phyloP scores from a whole-genome alignment of 1,140 invertebrate genomes.

The Melipona quadrifasciata region DNA sequence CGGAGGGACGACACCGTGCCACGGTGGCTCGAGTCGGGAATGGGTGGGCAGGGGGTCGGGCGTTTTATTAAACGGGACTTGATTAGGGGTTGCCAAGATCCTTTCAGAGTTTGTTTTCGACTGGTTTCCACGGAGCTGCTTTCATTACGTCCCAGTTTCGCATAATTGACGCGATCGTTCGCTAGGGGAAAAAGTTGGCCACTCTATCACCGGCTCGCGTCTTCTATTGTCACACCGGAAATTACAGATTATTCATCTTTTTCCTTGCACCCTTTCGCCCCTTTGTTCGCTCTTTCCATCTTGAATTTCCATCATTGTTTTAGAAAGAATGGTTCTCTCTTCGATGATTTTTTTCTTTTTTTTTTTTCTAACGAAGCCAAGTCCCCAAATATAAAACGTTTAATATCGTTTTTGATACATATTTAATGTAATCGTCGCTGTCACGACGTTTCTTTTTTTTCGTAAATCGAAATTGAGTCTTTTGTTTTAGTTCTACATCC shows the following conservation, averaged over 20 bases:
- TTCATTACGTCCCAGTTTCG: slow-evolving; percentile 64
- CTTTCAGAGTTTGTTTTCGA: slow-evolving; percentile 75
- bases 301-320: background rate
- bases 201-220: slow-evolving; percentile 10
- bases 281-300: background rate
- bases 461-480: too few relatives aligned
- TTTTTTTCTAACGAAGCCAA: background rate
- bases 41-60: slow-evolving; percentile 56
- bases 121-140: slow-evolving; percentile 63
- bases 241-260: slow-evolving; percentile 26
- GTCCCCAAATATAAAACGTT: too few relatives aligned
- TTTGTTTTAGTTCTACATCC: too few relatives aligned
- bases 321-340: background rate
- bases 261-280: background rate
- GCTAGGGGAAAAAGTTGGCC: slow-evolving; percentile 42
- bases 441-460: too few relatives aligned
- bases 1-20: slow-evolving; percentile 61
- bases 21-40: slow-evolving; percentile 51
- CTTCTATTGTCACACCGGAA: background rate
- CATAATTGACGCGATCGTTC: slow-evolving; percentile 65
- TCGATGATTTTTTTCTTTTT: background rate
- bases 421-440: too few relatives aligned
- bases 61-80: slow-evolving; percentile 78
- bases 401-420: too few relatives aligned
- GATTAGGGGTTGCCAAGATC: slow-evolving; percentile 75